Conservation (phyloP, 2,797 vertebrate genomes). For the Microctenopoma stevenorrisi region DNA sequence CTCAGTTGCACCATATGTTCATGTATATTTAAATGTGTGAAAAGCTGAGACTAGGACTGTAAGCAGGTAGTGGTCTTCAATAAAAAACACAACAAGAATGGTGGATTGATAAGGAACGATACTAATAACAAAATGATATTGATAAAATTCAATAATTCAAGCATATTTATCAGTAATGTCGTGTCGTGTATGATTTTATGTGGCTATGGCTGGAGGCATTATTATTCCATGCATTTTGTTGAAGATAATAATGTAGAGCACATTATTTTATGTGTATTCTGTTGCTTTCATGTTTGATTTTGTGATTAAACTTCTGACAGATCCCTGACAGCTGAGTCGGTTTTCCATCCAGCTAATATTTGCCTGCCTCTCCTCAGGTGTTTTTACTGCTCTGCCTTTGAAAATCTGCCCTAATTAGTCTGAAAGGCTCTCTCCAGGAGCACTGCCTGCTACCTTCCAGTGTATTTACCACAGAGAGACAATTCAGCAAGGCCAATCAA, state of each 20-base stretch:
- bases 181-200: too few relatives aligned
- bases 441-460: slow-evolving; percentile 52
- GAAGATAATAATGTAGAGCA: background rate
- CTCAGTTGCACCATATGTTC: background rate
- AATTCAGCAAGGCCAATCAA: slow-evolving; percentile 66
- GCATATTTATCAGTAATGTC: too few relatives aligned
- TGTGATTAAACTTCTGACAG: background rate
- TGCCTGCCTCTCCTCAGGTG: slow-evolving; percentile 38
- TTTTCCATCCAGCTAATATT: slow-evolving; percentile 25
- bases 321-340: slow-evolving; percentile 12
- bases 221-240: background rate
- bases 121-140: too few relatives aligned
- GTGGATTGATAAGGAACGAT: too few relatives aligned
- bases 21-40: background rate
- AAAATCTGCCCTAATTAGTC: slow-evolving; percentile 63
- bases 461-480: slow-evolving; percentile 64
- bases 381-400: slow-evolving; percentile 33
- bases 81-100: background rate
- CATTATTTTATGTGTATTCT: background rate
- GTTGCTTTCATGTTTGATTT: background rate
- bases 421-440: slow-evolving; percentile 62
- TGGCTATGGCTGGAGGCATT: too few relatives aligned
- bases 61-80: too few relatives aligned
- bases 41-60: background rate
- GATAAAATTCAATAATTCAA: too few relatives aligned